Base-by-base conservation (phyloP, 2,113 vertebrate species). In the Heteronetta atricapilla region DNA sequence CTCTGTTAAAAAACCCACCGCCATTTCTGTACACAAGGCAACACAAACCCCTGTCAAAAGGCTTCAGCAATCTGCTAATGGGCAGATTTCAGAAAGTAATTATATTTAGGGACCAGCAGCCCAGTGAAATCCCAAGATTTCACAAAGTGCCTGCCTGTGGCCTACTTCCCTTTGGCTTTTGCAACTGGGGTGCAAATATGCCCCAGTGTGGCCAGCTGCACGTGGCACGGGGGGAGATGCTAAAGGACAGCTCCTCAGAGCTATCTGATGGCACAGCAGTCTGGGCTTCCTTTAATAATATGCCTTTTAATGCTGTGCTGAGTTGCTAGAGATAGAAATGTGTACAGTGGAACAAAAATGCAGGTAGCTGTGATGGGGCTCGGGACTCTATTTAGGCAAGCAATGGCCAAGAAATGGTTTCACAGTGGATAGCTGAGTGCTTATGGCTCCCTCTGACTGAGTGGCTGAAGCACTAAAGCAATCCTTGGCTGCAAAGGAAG, bases 291-390 rank as follows among this genome's bases (percentile, higher is more conserved):
- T 40, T 11, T 40, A 17, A 38, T 7, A 34, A 36, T 0, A 0
- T 0, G 0, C 20, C 33, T 70, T 66, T 76, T 42, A 21, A 44
- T 0, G 0, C 1, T 4, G 53, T 42, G 42, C 17, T 63, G 73
- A 55, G 11, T 5, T 64, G 42, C 76, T 82, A 31, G 19, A 63
- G 34, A 3, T 2, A 3, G 66, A 83, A 11, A 25, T 75, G 48
- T 2, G 1, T 4, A 15, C 3, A 10, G 48, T 67, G 76, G n/a
- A 83, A 67, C 77, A 58, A 66, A n/a, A 20, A 31, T 78, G 72
- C 48, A 38, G 60, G 64, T 63, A 33, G 11, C 38, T 81, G 14
- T 28, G 79, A 42, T 19, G 64, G 86, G 76, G 60, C 33, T 70
- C 3, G 1, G 44, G 59, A 13, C 34, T 60, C 50, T 67, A 28